Evolutionary conservation across 2,888 invertebrate species (phyloP).

Genomic region (Marronus borbonicus): DNA sequence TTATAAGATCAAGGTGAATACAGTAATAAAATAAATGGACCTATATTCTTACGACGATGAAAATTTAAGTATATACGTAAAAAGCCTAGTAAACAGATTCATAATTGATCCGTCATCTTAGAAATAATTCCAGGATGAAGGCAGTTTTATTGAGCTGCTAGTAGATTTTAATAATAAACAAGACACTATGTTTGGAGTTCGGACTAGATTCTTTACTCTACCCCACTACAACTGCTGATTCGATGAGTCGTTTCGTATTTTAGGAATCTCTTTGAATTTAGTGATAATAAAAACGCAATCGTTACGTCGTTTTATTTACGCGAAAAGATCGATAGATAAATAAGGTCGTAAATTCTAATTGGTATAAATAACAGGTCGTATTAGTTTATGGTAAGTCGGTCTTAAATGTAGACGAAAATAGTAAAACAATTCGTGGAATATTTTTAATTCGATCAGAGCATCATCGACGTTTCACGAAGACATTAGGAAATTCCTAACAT

Average conservation of each 20-base stretch:
- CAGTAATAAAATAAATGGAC: constrained; percentile 22
- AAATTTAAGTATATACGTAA: background rate
- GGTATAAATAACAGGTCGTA: constrained; percentile 20
- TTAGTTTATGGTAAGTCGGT: constrained; percentile 10
- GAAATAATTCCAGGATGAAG: constrained; percentile 36
- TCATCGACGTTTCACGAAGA: background rate
- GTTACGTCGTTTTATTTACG: constrained; percentile 30
- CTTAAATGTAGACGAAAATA: background rate
- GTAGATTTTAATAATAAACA: constrained; percentile 45
- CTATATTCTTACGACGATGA: background rate
- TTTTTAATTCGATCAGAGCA: background rate
- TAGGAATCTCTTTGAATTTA: constrained; percentile 44
- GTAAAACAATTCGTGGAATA: background rate
- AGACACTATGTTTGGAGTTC: constrained; percentile 35
- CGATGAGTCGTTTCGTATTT: constrained; percentile 42
- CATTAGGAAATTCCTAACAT: background rate
- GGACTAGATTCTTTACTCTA: constrained; percentile 33
- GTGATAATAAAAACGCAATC: constrained; percentile 30
- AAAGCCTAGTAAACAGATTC: constrained; percentile 31
- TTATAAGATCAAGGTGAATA: constrained; percentile 30
- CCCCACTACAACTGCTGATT: constrained; percentile 8
- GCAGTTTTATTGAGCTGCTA: constrained; percentile 38
- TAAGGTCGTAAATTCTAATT: constrained; percentile 25
- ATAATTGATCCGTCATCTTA: constrained; percentile 39
- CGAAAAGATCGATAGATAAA: constrained; percentile 35